phyloP scores from a whole-genome alignment of 2,888 invertebrate genomes.

The Rhodophaea formosa region DNA sequence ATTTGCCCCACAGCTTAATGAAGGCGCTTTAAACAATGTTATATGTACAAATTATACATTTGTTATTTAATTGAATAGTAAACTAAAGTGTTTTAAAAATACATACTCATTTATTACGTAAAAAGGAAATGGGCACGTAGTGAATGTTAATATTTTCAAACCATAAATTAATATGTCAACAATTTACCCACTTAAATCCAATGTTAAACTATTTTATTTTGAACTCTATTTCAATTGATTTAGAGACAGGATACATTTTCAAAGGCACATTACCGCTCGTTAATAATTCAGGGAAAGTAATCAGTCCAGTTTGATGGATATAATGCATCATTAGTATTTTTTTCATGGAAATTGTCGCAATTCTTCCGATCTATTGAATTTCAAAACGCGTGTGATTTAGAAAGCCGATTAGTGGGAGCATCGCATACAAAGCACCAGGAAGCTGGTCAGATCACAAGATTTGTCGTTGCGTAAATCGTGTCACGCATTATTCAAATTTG shows the following conservation, averaged over 20 bases:
- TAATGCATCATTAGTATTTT: constrained; percentile 20
- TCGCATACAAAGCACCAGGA: constrained; percentile 57
- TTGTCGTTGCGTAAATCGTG: constrained; percentile 27
- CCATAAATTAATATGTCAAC: neutral
- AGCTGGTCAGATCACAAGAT: constrained; percentile 42
- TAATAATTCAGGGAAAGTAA: constrained; percentile 5
- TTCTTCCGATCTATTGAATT: constrained; percentile 37
- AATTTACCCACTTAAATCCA: neutral
- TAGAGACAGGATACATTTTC: neutral
- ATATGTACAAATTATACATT: too few relatives aligned
- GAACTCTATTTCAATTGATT: neutral
- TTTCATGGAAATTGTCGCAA: constrained; percentile 21
- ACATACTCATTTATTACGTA: too few relatives aligned
- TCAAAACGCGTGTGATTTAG: constrained; percentile 44
- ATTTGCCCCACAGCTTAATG: neutral
- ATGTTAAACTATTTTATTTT: neutral
- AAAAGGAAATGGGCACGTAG: too few relatives aligned
- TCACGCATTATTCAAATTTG: constrained; percentile 5
- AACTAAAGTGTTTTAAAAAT: too few relatives aligned
- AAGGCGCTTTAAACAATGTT: neutral
- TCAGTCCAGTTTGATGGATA: neutral
- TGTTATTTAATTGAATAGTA: neutral
- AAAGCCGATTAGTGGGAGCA: constrained; percentile 40
- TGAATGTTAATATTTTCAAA: neutral
- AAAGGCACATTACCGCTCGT: neutral